Evolutionary conservation across 2,113 vertebrate species (phyloP), one percentile per base, ranked within the genome.

Genomic region (Okapia johnstoni): DNA sequence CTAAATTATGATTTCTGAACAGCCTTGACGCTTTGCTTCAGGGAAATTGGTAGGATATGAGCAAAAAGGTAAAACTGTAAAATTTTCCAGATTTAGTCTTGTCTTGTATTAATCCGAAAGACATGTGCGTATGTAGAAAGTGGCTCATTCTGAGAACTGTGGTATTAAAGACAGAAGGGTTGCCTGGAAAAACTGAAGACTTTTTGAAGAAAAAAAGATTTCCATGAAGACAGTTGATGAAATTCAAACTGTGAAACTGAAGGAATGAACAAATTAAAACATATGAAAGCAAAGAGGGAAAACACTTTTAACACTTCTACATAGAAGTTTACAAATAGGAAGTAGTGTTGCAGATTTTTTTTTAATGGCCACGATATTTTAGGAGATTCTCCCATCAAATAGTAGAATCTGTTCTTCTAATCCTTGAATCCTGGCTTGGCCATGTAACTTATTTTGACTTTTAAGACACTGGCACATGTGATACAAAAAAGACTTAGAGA

Each of bases 301-400:
- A 52, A 96, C 60, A 54, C 30, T 97, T 94, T 43, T 70, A 63
- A 48, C 8, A 92, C 96, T 97, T 97, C 90, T 97, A 84, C 90
- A 92, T 48, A 54, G n/a, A 95, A 52, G 96, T 97, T 85, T 96
- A 87, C 28, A 94, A 95, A 96, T 28, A 15, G 95, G 90, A 96
- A 97, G 96, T 73, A 92, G 87, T 36, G 17, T n/a, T n/a, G 30
- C 63, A 96, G 85, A 17, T 36, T 61, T 66, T 80, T 73, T 73
- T 88, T 86, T 43, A 66, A 70, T 19, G 48, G 36, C 6, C 52
- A 55, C 3, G 70, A 16, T 48, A 55, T 92, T 80, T 92, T 61
- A 94, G 26, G 28, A 95, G 76, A 30, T 91, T 91, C 19, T 93
- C 33, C 33, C n/a, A 84, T 52, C 52, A 83, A 57, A 1, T 73